Conservation (phyloP, 2,797 vertebrate genomes). For the Cynopterus sphinx region DNA sequence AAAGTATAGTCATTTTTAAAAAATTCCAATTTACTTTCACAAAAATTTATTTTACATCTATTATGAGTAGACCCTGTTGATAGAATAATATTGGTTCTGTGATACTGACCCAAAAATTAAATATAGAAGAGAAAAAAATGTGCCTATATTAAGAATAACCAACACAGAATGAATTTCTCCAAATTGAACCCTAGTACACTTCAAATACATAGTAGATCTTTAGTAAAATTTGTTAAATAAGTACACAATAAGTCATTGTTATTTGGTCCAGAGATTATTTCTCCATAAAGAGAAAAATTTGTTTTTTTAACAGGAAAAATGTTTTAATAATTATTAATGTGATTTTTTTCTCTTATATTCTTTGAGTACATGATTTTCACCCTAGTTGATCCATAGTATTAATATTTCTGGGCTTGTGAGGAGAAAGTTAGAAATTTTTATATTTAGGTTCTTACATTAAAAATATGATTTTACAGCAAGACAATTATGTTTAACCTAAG, state of each 20-base stretch:
- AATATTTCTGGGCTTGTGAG: neutral
- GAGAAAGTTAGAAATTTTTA: constrained; percentile 14
- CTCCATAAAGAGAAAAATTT: neutral
- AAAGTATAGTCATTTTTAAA: neutral
- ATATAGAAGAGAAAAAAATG: neutral
- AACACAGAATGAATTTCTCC: neutral
- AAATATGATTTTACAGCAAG: neutral
- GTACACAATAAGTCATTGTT: neutral
- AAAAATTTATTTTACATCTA: neutral
- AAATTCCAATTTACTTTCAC: neutral
- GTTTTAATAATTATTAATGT: neutral
- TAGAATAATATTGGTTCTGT: neutral
- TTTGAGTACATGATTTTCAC: neutral
- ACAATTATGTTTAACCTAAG: neutral
- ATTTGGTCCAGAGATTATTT: neutral
- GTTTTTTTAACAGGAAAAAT: neutral
- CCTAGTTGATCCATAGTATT: neutral
- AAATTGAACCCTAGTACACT: neutral
- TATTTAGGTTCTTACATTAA: constrained; percentile 20
- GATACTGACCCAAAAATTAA: neutral
- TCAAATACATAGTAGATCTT: neutral
- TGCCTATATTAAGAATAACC: neutral
- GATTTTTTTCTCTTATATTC: neutral
- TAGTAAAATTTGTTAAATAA: neutral
- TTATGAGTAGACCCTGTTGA: neutral